Evolutionary conservation across 2,797 vertebrate genomes (phyloP).

Genomic region (Rhyacichthys aspro): DNA sequence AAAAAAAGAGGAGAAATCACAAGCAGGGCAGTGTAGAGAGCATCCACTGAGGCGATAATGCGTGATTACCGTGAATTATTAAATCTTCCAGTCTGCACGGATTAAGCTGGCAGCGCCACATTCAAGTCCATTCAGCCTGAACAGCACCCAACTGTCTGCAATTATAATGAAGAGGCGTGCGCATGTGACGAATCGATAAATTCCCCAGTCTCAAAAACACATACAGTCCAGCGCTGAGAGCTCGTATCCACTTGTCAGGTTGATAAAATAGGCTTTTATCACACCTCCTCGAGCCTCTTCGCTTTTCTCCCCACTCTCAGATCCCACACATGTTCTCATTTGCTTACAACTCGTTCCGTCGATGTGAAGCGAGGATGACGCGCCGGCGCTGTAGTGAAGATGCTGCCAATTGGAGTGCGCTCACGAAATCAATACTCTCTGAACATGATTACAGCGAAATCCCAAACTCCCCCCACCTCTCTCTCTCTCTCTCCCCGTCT

Average conservation of each 20-base stretch:
- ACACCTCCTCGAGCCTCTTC: constrained; percentile 57
- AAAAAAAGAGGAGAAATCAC: constrained; percentile 46
- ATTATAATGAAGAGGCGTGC: constrained; percentile 74
- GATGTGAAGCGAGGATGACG: constrained; percentile 80
- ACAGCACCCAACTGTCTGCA: constrained; percentile 78
- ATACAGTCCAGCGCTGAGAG: constrained; percentile 59
- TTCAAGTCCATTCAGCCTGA: constrained; percentile 76
- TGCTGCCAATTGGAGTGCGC: constrained; percentile 80
- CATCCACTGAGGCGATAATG: constrained; percentile 73
- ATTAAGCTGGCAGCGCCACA: constrained; percentile 72
- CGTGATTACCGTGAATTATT: constrained; percentile 79
- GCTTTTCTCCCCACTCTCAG: constrained; percentile 63
- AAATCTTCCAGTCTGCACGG: constrained; percentile 75
- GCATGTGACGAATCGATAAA: constrained; percentile 77
- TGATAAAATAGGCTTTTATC: constrained; percentile 56
- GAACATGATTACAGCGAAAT: constrained; percentile 72
- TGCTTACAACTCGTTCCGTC: constrained; percentile 79
- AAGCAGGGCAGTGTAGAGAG: constrained; percentile 56
- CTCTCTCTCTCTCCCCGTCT: constrained; percentile 1
- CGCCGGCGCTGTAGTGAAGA: constrained; percentile 78
- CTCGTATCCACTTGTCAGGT: constrained; percentile 66
- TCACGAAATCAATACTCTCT: constrained; percentile 75
- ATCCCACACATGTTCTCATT: constrained; percentile 81
- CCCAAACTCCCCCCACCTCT: constrained; percentile 48
- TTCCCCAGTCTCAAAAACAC: constrained; percentile 61